A percentile compares a stretch with the other conserved stretches of the same genome.
Evolutionary conservation across 2,888 invertebrate species (phyloP).

Genomic region (Harpagoxenus sublaevis): DNA sequence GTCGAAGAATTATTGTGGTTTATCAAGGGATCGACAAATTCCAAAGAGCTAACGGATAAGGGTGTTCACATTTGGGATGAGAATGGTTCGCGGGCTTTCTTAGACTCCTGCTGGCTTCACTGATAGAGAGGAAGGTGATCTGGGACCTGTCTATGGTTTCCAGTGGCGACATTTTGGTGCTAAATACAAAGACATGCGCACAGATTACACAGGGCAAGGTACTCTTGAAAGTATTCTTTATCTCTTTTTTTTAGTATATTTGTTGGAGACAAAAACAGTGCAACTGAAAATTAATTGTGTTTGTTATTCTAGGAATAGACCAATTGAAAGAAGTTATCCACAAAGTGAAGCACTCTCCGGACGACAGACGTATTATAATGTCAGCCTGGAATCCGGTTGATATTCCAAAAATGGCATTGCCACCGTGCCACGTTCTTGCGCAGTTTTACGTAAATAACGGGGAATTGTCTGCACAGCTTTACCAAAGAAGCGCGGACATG

Average conservation of each 20-base stretch:
- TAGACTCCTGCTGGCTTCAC: conserved; percentile 95
- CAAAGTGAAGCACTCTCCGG: conserved; percentile 92
- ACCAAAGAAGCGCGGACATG: conserved; percentile 99
- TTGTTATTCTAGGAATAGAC: conserved; percentile 91
- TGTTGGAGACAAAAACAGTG: not conserved
- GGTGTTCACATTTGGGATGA: conserved; percentile 98
- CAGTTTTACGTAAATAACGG: conserved; percentile 96
- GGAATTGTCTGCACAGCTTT: conserved; percentile 96
- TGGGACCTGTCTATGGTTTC: conserved; percentile 99
- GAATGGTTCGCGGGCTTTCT: conserved; percentile 95
- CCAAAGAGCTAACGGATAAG: conserved; percentile 92
- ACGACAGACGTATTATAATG: conserved; percentile 96
- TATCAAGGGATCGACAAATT: conserved; percentile 95
- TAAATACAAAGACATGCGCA: conserved; percentile 92
- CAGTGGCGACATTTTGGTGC: conserved; percentile 99
- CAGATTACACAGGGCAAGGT: conserved; percentile 92
- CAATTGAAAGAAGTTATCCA: conserved; percentile 94
- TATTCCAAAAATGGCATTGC: conserved; percentile 96
- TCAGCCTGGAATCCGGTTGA: conserved; percentile 98
- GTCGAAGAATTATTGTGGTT: conserved; percentile 98
- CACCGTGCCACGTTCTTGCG: conserved; percentile 97
- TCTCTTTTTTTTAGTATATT: not conserved
- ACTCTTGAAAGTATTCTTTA: not conserved
- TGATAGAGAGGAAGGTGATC: conserved; percentile 96
- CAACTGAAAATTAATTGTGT: not conserved